A percentile compares a stretch with the other conserved stretches of the same genome.
Evolutionary conservation across 2,113 vertebrate genomes (phyloP).

Genomic region (Strix uralensis): DNA sequence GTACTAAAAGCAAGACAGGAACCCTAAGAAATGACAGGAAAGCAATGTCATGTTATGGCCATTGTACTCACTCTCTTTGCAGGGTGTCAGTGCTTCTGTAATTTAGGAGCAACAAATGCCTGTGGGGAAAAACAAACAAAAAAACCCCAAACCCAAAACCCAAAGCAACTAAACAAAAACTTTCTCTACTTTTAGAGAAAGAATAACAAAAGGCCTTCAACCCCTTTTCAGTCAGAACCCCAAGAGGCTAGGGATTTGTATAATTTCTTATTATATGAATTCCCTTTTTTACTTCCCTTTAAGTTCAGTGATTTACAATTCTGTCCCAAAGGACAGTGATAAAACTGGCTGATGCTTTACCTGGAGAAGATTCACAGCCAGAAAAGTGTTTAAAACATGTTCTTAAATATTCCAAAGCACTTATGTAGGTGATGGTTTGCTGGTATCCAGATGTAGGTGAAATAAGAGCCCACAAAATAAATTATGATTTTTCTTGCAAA

Average conservation of each 20-base stretch:
- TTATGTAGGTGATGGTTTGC: not conserved
- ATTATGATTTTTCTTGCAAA: not conserved
- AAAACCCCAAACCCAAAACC: not conserved
- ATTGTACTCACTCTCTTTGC: not conserved
- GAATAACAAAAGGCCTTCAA: not conserved
- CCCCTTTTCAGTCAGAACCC: not conserved
- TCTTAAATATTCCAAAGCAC: not conserved
- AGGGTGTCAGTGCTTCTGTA: not conserved
- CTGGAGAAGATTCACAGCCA: not conserved
- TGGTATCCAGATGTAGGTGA: not conserved
- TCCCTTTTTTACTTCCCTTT: not conserved
- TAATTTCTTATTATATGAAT: not conserved
- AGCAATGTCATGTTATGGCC: not conserved
- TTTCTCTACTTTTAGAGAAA: not conserved
- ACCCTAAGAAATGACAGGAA: not conserved
- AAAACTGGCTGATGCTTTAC: not conserved
- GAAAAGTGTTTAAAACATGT: not conserved
- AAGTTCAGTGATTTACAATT: not conserved
- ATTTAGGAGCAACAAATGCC: not conserved
- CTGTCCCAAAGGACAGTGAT: not conserved
- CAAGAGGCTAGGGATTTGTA: not conserved
- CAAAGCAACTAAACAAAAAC: not conserved
- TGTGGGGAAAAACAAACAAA: not conserved
- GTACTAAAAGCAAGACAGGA: not conserved
- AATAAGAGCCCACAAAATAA: not conserved